phyloP scores from a whole-genome alignment of 1,140 invertebrate species.

The Aphis craccivora region DNA sequence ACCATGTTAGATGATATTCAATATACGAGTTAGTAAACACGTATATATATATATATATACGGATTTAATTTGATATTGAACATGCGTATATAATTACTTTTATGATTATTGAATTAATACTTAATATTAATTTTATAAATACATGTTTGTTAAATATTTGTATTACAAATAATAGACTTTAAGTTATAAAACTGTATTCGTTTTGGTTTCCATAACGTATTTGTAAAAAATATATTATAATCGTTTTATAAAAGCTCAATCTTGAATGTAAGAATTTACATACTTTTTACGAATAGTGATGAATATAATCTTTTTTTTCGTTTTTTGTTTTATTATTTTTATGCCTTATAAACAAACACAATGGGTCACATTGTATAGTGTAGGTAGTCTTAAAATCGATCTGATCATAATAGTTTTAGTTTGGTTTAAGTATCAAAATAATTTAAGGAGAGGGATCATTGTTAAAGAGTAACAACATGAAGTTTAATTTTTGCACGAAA shows the following conservation, averaged over 20 bases:
- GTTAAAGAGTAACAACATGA: no score
- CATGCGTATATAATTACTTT: not conserved
- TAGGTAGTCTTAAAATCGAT: not conserved
- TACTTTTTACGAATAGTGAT: not conserved
- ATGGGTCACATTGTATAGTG: not conserved
- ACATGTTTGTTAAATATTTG: not conserved
- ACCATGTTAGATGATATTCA: not conserved
- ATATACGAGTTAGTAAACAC: not conserved
- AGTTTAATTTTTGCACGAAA: no score
- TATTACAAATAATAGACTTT: not conserved
- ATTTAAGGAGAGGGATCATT: not conserved
- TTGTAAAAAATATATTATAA: not conserved
- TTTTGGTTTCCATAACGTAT: no score
- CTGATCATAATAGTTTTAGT: not conserved
- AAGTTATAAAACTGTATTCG: no score
- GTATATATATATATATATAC: not conserved
- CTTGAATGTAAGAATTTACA: not conserved
- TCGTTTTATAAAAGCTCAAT: not conserved
- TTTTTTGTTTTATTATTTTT: not conserved
- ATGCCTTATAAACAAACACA: not conserved
- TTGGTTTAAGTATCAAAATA: not conserved
- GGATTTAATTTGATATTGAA: not conserved
- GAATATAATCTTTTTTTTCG: not conserved
- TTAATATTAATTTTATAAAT: not conserved
- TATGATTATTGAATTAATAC: not conserved